These are phyloP conservation scores for Margarornis squamiger DNA, from an alignment of 2,797 vertebrate species.

Conservation along the genomic window DNA sequence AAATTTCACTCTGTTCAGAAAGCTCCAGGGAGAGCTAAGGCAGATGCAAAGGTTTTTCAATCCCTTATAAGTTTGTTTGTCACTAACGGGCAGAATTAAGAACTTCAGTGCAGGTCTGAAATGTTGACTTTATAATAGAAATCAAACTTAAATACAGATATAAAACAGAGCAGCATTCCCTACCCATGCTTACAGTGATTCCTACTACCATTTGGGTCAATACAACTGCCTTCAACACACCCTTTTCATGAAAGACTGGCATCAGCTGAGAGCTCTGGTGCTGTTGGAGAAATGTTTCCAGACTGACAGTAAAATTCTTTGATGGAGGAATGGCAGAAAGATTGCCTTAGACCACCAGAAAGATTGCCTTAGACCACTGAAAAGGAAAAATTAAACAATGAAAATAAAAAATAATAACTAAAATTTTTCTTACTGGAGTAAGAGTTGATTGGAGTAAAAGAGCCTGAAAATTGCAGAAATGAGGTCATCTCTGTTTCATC, in stretches of 20 bases:
- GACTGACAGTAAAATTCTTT: background rate
- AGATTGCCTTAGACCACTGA: background rate
- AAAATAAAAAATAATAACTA: background rate
- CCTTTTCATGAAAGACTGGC: background rate
- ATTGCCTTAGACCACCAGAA: background rate
- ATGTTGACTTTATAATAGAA: background rate
- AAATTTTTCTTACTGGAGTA: background rate
- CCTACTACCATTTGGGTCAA: background rate
- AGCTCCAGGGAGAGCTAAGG: background rate
- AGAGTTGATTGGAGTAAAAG: background rate
- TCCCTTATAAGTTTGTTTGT: background rate
- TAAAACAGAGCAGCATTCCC: background rate
- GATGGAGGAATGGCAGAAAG: background rate
- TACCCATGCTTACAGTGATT: background rate
- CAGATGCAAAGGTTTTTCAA: background rate
- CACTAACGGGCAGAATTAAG: background rate
- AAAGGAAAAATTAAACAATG: background rate
- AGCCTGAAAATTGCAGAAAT: background rate
- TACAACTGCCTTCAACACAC: background rate
- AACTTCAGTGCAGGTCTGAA: background rate
- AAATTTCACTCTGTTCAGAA: background rate
- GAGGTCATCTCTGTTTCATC: background rate
- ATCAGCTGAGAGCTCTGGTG: background rate
- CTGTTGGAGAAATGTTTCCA: background rate
- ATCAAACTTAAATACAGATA: background rate